A percentile compares a stretch with the other conserved stretches of the same genome.
phyloP scores from a whole-genome alignment of 2,113 vertebrate genomes.

The Cryptomyrus ogoouensis region DNA sequence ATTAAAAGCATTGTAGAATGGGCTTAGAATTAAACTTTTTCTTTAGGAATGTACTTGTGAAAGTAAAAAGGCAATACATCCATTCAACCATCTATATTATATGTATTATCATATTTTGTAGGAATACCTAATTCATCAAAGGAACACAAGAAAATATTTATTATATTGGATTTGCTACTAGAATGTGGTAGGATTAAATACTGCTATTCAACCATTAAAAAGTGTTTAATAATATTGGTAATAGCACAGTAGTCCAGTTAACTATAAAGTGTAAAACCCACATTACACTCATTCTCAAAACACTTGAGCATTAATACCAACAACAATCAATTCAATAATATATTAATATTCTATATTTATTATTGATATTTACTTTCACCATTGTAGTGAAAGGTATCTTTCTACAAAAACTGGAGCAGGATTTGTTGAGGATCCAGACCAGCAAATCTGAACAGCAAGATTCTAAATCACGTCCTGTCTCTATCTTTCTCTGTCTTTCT shows the following conservation, averaged over 20 bases:
- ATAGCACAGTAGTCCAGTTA: background rate
- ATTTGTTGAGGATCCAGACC: background rate
- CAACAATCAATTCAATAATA: background rate
- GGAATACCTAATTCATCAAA: background rate
- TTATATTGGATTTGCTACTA: background rate
- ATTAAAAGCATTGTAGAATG: background rate
- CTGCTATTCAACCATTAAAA: background rate
- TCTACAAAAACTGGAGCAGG: background rate
- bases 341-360: background rate
- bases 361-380: background rate
- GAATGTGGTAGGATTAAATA: background rate
- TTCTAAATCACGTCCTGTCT: background rate
- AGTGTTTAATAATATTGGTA: background rate
- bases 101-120: background rate
- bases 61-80: background rate
- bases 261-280: background rate
- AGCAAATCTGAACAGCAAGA: slow-evolving; percentile 17
- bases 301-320: background rate
- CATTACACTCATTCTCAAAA: background rate
- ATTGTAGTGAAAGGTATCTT: background rate
- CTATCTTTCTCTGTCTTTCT: slow-evolving; percentile 14
- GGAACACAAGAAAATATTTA: background rate
- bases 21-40: background rate
- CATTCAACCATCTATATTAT: background rate
- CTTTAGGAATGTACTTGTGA: background rate